A percentile compares a stretch with the other conserved stretches of the same genome.
phyloP scores from a whole-genome alignment of 2,113 vertebrate genomes.

The Tychaedon coryphoeus region DNA sequence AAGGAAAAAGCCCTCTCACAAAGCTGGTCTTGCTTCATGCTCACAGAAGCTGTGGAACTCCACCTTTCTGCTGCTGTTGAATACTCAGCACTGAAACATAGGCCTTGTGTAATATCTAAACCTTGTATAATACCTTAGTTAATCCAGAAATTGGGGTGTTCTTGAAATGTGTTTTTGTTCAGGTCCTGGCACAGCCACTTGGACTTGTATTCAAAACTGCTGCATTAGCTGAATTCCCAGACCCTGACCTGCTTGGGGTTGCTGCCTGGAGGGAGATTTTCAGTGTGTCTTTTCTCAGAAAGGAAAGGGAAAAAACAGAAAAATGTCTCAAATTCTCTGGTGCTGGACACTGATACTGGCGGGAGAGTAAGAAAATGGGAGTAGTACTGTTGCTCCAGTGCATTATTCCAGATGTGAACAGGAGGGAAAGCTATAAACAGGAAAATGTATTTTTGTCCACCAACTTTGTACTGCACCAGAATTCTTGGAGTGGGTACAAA shows the following conservation, averaged over 20 bases:
- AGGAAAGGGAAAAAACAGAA: not conserved
- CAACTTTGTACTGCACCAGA: not conserved
- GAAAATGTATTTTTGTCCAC: conserved; percentile 52
- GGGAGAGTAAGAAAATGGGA: conserved; percentile 47
- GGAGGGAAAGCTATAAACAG: conserved; percentile 56
- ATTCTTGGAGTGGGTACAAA: conserved; percentile 31
- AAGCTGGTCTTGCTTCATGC: not conserved
- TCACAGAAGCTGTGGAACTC: not conserved
- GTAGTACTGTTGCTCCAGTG: conserved; percentile 5
- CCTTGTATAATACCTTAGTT: not conserved
- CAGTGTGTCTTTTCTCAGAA: not conserved
- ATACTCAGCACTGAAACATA: not conserved
- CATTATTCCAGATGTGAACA: conserved; percentile 66
- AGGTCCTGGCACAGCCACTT: conserved; percentile 28
- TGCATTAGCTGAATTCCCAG: conserved; percentile 52
- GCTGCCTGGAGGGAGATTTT: not conserved
- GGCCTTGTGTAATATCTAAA: not conserved
- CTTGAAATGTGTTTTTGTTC: conserved; percentile 66
- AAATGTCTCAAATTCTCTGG: conserved; percentile 1
- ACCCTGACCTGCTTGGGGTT: conserved; percentile 56
- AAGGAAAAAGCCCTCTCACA: not conserved
- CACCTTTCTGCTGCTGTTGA: not conserved
- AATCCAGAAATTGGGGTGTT: conserved; percentile 17
- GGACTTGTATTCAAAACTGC: conserved; percentile 32
- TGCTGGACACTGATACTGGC: conserved; percentile 31